Evolutionary conservation across 2,113 vertebrate genomes (phyloP).

Genomic region (Syngnathus floridae): DNA sequence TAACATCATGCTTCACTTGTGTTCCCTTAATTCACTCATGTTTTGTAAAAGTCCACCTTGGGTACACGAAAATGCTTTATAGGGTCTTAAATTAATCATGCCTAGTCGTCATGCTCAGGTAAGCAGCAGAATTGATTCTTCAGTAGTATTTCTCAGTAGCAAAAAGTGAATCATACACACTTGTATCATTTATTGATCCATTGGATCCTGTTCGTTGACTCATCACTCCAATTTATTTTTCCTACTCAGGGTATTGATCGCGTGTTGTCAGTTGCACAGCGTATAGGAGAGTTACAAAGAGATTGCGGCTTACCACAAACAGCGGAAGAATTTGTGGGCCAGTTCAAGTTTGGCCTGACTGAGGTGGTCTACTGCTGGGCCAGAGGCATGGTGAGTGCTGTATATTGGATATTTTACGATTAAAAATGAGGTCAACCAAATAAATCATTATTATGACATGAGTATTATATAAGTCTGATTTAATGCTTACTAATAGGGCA

Average conservation of each 20-base stretch:
- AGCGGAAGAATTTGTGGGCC: constrained; percentile 82
- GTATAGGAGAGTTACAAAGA: constrained; percentile 80
- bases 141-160: constrained; percentile 6
- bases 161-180: neutral
- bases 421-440: neutral
- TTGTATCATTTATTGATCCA: neutral
- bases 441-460: neutral
- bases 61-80: constrained; percentile 62
- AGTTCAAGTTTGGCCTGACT: constrained; percentile 87
- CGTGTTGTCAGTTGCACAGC: constrained; percentile 75
- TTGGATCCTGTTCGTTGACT: neutral
- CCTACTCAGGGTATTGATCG: constrained; percentile 72
- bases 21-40: constrained; percentile 9
- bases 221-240: neutral
- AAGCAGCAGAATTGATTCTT: constrained; percentile 29
- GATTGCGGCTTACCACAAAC: constrained; percentile 80
- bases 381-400: constrained; percentile 80
- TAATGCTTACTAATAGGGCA: neutral
- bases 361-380: constrained; percentile 95
- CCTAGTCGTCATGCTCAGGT: constrained; percentile 4
- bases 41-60: constrained; percentile 1
- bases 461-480: neutral
- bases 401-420: neutral
- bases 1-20: constrained; percentile 18
- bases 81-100: constrained; percentile 57